Evolutionary conservation across 2,113 vertebrate genomes (phyloP).

Genomic region (Patagioenas fasciata): DNA sequence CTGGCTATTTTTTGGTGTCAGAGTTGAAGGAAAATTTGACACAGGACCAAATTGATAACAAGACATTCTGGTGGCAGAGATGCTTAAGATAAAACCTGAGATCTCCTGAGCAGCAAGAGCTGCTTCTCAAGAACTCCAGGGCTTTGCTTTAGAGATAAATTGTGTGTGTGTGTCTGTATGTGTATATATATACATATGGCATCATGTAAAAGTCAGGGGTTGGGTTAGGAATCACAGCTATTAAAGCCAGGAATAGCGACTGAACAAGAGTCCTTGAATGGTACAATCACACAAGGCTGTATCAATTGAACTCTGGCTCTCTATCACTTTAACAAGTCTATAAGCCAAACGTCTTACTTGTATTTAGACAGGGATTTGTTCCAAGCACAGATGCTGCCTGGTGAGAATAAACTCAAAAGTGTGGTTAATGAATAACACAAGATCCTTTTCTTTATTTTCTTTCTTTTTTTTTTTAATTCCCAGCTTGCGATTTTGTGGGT

Average conservation of each 20-base stretch:
- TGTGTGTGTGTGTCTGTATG: background rate
- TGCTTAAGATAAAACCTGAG: background rate
- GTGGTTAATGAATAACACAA: background rate
- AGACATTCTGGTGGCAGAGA: too few relatives aligned
- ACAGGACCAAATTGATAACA: background rate
- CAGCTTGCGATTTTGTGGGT: background rate
- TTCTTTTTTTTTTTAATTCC: too few relatives aligned
- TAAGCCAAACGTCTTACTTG: background rate
- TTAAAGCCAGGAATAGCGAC: background rate
- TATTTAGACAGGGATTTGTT: background rate
- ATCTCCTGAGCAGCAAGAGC: background rate
- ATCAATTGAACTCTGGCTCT: background rate
- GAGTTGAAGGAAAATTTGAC: background rate
- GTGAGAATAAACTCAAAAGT: background rate
- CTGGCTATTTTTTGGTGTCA: background rate
- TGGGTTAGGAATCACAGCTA: background rate
- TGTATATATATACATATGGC: background rate
- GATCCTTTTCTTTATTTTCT: background rate
- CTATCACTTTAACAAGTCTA: background rate
- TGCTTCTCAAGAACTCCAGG: background rate
- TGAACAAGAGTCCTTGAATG: background rate
- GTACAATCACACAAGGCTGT: background rate
- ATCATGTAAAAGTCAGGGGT: background rate
- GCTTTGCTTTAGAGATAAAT: background rate
- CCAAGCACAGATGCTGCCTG: background rate